phyloP scores from a whole-genome alignment of 2,797 vertebrate genomes.

The Melanotaenia nigrans region DNA sequence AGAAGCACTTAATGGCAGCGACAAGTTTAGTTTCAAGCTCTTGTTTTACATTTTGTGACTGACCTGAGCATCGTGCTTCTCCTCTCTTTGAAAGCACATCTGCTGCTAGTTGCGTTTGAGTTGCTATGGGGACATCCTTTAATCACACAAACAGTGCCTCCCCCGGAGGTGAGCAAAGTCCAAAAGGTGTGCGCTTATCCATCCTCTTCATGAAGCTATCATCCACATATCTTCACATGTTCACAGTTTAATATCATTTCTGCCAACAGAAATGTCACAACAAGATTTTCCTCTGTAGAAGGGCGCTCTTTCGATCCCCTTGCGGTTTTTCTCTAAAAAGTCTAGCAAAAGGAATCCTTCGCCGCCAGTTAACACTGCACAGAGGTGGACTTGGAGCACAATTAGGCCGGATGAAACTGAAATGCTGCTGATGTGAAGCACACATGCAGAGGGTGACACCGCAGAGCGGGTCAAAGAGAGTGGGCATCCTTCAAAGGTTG shows the following conservation, averaged over 20 bases:
- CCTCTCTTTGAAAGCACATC: conserved; percentile 31
- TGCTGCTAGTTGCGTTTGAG: conserved; percentile 18
- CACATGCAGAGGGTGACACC: conserved; percentile 16
- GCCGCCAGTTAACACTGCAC: conserved; percentile 41
- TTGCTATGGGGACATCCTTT: conserved; percentile 63
- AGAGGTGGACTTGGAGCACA: conserved; percentile 56
- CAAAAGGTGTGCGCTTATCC: conserved; percentile 31
- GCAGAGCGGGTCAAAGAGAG: conserved; percentile 49
- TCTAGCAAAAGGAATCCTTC: conserved; percentile 33
- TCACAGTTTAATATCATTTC: conserved; percentile 59
- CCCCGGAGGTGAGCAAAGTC: conserved; percentile 33
- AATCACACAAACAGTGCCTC: conserved; percentile 18
- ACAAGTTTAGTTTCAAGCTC: conserved; percentile 41
- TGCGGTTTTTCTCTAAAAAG: conserved; percentile 33
- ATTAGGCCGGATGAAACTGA: conserved; percentile 64
- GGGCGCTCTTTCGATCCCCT: conserved; percentile 40
- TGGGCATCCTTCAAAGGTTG: conserved; percentile 45
- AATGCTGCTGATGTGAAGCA: conserved; percentile 40
- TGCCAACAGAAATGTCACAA: conserved; percentile 49
- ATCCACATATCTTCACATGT: conserved; percentile 37
- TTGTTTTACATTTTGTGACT: conserved; percentile 50
- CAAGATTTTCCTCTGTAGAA: conserved; percentile 38
- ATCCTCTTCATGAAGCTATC: conserved; percentile 43
- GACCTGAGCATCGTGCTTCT: conserved; percentile 32
- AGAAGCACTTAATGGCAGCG: conserved; percentile 24